Evolutionary conservation across 1,140 invertebrate species (phyloP), one percentile per base, ranked within the genome.

Genomic region (Watersipora subatra): DNA sequence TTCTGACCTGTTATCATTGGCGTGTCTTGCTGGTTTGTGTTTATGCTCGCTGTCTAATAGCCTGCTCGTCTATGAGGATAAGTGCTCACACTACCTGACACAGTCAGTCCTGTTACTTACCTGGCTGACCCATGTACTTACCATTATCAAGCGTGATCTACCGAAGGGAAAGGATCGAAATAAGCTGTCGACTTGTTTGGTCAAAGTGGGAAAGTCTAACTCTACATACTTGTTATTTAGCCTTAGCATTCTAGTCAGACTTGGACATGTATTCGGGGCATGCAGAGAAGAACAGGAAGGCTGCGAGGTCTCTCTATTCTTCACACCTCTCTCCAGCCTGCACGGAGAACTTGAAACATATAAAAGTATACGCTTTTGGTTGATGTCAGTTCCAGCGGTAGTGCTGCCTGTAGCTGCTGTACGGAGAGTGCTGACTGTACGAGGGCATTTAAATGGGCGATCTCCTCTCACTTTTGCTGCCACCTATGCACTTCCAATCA

Each of bases 261-360:
- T 85, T 28, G 86, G 86, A 0, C 80, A 83, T 62, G 82, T 84
- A 67, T 92, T 87, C 76, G 86, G 86, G 76, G 83, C 85, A 19
- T 94, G 92, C 77, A 85, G 93, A 2, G 91, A 94, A 77, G 93
- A 96, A 76, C 90, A 93, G 73, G 82, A 83, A 29, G 84, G 85
- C 64, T 89, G 88, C 72, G 76, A 75, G 29, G 64, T 71, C 27
- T 78, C 75, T 57, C 17, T 69, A 65, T 75, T 75, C 61, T 55
- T 73, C 0, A 55, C 65, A 26, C 71, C 73, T 30, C 64, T 81
- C 12, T 69, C 80, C 1, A 72, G 71, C 24, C 56, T 78, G 28
- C 68, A 12, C 7, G 7, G n/a, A n/a, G 34, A 46, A n/a, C n/a
- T 46, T n/a, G n/a, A 46, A 7, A 12, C 34, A 46, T 46, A 46